phyloP scores from a whole-genome alignment of 37 sponge, comb jelly and placozoan genomes.

The Axinella damicornis region DNA sequence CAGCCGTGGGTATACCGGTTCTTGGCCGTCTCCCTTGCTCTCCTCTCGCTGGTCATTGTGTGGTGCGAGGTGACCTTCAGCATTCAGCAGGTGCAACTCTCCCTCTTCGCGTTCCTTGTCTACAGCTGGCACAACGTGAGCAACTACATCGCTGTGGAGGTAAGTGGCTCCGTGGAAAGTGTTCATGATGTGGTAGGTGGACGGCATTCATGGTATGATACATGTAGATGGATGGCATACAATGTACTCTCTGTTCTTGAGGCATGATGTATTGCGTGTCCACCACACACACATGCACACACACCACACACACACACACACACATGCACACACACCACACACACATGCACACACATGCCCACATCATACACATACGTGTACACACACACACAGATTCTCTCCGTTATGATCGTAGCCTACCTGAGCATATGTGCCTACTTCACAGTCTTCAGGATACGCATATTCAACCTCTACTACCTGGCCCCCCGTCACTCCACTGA shows the following conservation, averaged over 20 bases:
- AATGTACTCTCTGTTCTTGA: no score
- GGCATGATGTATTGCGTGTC: no score
- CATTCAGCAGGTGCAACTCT: slow-evolving; percentile 38
- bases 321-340: no score
- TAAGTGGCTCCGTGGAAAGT: no score
- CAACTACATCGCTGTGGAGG: slow-evolving; percentile 65
- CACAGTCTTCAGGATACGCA: slow-evolving; percentile 91
- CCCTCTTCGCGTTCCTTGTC: slow-evolving; percentile 69
- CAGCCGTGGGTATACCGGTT: slow-evolving; percentile 68
- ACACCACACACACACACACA: no score
- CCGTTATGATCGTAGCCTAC: slow-evolving; percentile 86
- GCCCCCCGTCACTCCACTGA: slow-evolving; percentile 92
- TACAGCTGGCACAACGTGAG: slow-evolving; percentile 39
- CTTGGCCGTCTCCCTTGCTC: slow-evolving; percentile 38
- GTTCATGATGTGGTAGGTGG: no score
- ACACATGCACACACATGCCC: neutral
- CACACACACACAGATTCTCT: slow-evolving; percentile 23
- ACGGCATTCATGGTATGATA: no score
- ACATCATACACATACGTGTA: neutral
- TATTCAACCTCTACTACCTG: slow-evolving; percentile 97
- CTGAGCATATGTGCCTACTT: slow-evolving; percentile 95
- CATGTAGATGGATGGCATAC: no score
- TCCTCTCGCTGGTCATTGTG: slow-evolving; percentile 82
- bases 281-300: no score
- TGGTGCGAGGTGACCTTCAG: slow-evolving; percentile 88